Conservation (phyloP, 2,888 invertebrate genomes). For the Brachyptera risi region DNA sequence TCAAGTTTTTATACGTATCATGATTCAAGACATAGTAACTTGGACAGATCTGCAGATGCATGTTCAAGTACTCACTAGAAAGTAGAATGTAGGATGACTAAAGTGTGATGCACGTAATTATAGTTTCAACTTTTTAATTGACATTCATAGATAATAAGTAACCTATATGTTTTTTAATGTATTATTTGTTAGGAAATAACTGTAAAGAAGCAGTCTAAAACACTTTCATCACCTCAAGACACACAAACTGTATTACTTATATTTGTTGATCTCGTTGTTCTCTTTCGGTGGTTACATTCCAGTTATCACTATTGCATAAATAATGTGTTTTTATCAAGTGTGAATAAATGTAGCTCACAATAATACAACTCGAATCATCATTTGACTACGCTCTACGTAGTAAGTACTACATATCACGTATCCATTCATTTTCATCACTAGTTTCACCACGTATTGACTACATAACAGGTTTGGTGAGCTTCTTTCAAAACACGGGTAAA, state of each 20-base stretch:
- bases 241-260: conserved; percentile 1
- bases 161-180: neutral
- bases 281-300: conserved; percentile 1
- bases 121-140: neutral
- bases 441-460: too few relatives aligned
- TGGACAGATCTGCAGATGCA: neutral
- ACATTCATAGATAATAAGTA: neutral
- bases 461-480: too few relatives aligned
- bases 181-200: neutral
- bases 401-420: too few relatives aligned
- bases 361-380: conserved; percentile 1
- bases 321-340: conserved; percentile 22
- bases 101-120: neutral
- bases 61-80: neutral
- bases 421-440: too few relatives aligned
- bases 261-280: conserved; percentile 17
- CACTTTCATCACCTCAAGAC: neutral
- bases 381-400: too few relatives aligned
- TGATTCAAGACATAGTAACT: neutral
- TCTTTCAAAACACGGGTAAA: too few relatives aligned
- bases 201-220: neutral
- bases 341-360: conserved; percentile 23
- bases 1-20: neutral
- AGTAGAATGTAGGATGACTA: too few relatives aligned
- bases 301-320: conserved; percentile 15